Evolutionary conservation across 2,888 invertebrate species (phyloP).

Genomic region (Gerosis bhagava): DNA sequence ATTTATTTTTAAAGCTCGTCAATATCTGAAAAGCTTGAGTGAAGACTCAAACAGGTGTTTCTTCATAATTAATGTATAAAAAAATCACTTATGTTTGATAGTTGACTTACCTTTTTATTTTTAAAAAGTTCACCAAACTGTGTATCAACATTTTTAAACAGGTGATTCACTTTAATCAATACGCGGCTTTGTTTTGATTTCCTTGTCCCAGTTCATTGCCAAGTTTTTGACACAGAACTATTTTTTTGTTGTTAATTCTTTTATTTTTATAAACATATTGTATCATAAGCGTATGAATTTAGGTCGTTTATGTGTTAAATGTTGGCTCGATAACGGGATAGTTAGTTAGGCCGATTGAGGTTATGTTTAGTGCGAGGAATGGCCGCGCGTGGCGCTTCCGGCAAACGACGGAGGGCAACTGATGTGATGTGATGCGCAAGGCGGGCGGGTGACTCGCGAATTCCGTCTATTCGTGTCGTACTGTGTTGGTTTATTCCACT

Average conservation of each 20-base stretch:
- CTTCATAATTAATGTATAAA: no score
- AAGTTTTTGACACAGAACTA: slow-evolving; percentile 34
- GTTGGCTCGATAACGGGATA: slow-evolving; percentile 6
- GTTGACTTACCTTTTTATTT: no score
- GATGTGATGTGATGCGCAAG: slow-evolving; percentile 65
- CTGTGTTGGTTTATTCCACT: slow-evolving; percentile 17
- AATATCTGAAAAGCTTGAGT: no score
- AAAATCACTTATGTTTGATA: no score
- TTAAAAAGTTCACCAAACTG: no score
- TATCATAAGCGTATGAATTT: slow-evolving; percentile 4
- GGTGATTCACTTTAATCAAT: slow-evolving; percentile 63
- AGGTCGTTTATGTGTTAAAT: slow-evolving; percentile 11
- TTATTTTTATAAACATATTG: slow-evolving; percentile 3
- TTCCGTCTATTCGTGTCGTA: slow-evolving; percentile 20
- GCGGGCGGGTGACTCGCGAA: slow-evolving; percentile 50
- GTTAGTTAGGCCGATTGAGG: slow-evolving; percentile 54
- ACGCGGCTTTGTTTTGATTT: slow-evolving; percentile 69
- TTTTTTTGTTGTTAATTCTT: slow-evolving; percentile 24
- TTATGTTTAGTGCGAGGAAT: slow-evolving; percentile 58
- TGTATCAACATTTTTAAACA: slow-evolving; percentile 34
- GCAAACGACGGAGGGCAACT: slow-evolving; percentile 65
- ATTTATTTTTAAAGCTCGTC: no score
- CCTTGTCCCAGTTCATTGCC: slow-evolving; percentile 42
- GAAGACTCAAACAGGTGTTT: no score
- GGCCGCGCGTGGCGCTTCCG: slow-evolving; percentile 65